phyloP scores from a whole-genome alignment of 1,140 invertebrate species.

The Diachasmimorpha longicaudata region DNA sequence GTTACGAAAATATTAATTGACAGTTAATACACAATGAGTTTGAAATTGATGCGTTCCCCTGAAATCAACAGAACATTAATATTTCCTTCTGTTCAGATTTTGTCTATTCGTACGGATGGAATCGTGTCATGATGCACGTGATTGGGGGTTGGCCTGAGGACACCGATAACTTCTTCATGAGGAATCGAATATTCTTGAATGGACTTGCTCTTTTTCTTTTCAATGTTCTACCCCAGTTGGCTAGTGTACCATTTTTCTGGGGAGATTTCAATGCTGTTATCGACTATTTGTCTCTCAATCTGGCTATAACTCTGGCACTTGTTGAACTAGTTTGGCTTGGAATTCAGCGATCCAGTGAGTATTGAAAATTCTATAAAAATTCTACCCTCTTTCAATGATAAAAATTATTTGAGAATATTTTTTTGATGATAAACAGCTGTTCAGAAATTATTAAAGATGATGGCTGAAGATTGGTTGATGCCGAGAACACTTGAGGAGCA shows the following conservation, averaged over 20 bases:
- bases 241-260: conserved; percentile 6
- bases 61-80: too few relatives aligned
- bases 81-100: conserved; percentile 6
- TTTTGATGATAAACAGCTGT: neutral
- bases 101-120: conserved; percentile 21
- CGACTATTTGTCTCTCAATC: conserved; percentile 22
- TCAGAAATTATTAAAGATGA: neutral
- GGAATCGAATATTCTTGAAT: neutral
- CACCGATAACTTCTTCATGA: neutral
- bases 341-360: conserved; percentile 17
- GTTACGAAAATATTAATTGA: too few relatives aligned
- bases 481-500: neutral
- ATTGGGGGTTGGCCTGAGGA: conserved; percentile 8
- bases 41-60: too few relatives aligned
- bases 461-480: conserved; percentile 22
- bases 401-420: too few relatives aligned
- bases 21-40: too few relatives aligned
- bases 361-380: too few relatives aligned
- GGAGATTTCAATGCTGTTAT: conserved; percentile 17
- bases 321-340: conserved; percentile 18
- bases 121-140: neutral
- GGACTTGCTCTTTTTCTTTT: neutral
- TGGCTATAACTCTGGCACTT: conserved; percentile 19
- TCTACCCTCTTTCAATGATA: too few relatives aligned
- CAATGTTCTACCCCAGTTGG: conserved; percentile 13